Percentiles rank a stretch among this genome's conserved stretches.
Evolutionary conservation across 2,888 invertebrate genomes (phyloP).

Genomic region (Epirrita christyi): DNA sequence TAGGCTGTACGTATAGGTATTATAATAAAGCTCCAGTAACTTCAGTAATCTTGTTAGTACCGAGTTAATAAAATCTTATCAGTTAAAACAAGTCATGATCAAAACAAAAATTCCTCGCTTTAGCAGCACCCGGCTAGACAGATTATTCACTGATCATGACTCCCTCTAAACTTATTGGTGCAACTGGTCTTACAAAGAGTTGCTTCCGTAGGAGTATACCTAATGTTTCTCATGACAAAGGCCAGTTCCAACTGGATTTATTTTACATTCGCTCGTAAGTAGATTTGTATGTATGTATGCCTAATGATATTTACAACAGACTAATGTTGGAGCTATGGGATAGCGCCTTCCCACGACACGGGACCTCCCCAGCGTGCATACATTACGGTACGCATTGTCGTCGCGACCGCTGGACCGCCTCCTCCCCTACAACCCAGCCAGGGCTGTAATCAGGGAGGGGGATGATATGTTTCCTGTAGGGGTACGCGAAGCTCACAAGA

Average conservation of each 20-base stretch:
- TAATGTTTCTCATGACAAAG: background rate
- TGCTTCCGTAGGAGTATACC: background rate
- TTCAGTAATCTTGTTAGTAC: no score
- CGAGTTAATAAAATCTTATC: no score
- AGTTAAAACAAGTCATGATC: no score
- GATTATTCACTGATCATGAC: no score
- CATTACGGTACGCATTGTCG: conserved; percentile 73
- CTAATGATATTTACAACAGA: conserved; percentile 42
- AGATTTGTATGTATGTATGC: conserved; percentile 34
- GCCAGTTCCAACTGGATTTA: conserved; percentile 4
- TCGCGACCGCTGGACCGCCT: conserved; percentile 42
- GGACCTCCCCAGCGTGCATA: conserved; percentile 82
- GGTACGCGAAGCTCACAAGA: no score
- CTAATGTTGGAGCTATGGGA: conserved; percentile 47
- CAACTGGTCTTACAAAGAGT: background rate
- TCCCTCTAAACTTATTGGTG: no score
- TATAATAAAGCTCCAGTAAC: no score
- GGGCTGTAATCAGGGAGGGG: conserved; percentile 42
- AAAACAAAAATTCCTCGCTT: no score
- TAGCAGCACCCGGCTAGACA: no score
- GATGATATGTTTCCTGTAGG: no score
- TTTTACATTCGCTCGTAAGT: conserved; percentile 22
- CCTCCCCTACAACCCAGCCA: conserved; percentile 28
- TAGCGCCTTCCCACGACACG: conserved; percentile 71
- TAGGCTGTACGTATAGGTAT: no score